Conservation (phyloP, 2,888 invertebrate genomes). For the Anarsia innoxiella region DNA sequence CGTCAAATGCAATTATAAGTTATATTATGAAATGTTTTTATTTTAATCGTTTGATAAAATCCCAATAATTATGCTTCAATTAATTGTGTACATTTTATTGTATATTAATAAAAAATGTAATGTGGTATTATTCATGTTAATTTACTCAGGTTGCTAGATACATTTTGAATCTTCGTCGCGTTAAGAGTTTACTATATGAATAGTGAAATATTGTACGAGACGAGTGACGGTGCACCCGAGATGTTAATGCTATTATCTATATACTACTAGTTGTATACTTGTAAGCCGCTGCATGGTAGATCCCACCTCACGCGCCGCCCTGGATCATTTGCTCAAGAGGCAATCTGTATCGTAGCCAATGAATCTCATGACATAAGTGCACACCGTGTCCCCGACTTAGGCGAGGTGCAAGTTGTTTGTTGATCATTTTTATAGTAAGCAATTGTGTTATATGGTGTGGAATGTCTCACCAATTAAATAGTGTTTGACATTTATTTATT, state of each 20-base stretch:
- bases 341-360: constrained; percentile 63
- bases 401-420: constrained; percentile 71
- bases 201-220: constrained; percentile 44
- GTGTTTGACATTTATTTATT: constrained; percentile 74
- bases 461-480: constrained; percentile 67
- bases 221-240: constrained; percentile 50
- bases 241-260: constrained; percentile 44
- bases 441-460: constrained; percentile 72
- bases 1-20: constrained; percentile 43
- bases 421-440: constrained; percentile 73
- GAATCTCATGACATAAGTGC: constrained; percentile 70
- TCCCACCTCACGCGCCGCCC: constrained; percentile 54
- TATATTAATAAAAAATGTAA: constrained; percentile 63
- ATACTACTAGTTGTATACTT: constrained; percentile 34
- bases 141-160: constrained; percentile 69
- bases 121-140: constrained; percentile 59
- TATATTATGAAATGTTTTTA: constrained; percentile 47
- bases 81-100: constrained; percentile 61
- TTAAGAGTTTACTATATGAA: constrained; percentile 42
- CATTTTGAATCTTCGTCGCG: constrained; percentile 49
- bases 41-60: constrained; percentile 50
- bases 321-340: constrained; percentile 72
- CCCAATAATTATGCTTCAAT: constrained; percentile 55
- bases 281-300: constrained; percentile 51
- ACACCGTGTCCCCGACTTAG: constrained; percentile 55